These are phyloP conservation scores for Ianthella basta DNA, from an alignment of 37 sponge, comb jelly and placozoan species.

Conservation along the genomic window DNA sequence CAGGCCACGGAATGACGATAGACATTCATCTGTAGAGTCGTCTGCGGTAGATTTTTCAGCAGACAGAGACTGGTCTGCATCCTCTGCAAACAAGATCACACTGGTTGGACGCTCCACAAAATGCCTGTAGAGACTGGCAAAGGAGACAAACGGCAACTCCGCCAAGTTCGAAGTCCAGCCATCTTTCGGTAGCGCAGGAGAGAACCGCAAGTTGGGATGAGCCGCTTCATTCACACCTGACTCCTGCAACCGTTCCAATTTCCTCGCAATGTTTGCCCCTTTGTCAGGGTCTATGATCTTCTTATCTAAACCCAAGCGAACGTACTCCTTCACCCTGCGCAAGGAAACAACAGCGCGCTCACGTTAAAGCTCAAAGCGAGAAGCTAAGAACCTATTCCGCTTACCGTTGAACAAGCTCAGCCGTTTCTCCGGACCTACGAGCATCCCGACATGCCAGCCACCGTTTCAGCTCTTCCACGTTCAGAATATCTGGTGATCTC, in stretches of 20 bases:
- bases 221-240: slow-evolving; percentile 14
- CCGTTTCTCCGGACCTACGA: slow-evolving; percentile 13
- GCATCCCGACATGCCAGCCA: slow-evolving; percentile 31
- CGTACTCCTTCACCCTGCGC: slow-evolving; percentile 24
- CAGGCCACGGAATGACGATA: slow-evolving; percentile 19
- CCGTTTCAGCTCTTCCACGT: slow-evolving; percentile 7
- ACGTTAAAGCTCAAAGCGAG: background rate
- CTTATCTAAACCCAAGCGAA: slow-evolving; percentile 20
- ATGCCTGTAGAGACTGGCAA: slow-evolving; percentile 36
- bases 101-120: slow-evolving; percentile 35
- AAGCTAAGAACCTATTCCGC: background rate
- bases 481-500: background rate
- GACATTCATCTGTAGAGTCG: background rate
- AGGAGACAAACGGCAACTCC: slow-evolving; percentile 24
- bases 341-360: background rate
- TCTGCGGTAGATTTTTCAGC: slow-evolving; percentile 13
- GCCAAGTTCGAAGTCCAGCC: slow-evolving; percentile 40
- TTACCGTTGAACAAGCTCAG: slow-evolving; percentile 33
- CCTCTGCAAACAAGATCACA: slow-evolving; percentile 24
- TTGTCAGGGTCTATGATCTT: slow-evolving; percentile 27
- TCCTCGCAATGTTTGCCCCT: slow-evolving; percentile 29
- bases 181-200: slow-evolving; percentile 12
- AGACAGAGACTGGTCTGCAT: slow-evolving; percentile 11
- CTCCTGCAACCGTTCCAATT: slow-evolving; percentile 23
- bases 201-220: slow-evolving; percentile 12